Evolutionary conservation across 2,888 invertebrate species (phyloP), one percentile per base, ranked within the genome.

Genomic region (Apocheima hispidaria): DNA sequence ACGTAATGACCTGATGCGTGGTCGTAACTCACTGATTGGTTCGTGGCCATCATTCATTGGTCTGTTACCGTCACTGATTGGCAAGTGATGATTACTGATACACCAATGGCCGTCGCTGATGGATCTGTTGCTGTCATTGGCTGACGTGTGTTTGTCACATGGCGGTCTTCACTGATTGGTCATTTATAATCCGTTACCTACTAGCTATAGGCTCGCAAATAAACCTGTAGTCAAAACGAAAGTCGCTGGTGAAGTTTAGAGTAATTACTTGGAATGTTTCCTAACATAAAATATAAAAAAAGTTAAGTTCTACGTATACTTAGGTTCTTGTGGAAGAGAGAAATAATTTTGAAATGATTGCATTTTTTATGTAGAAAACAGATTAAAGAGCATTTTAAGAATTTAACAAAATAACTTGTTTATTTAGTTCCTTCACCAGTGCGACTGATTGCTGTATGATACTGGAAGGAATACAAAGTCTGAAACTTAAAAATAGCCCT

Each of bases 351-450:
- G n/a, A n/a, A n/a, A n/a, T n/a, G n/a, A 51, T 38, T 51, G 50
- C 50, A 51, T 51, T 51, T 51, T 38, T 33, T 51, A 38, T 38
- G 38, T 51, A 51, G 38, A 36, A 38, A 36, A 49, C 20, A 23
- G 36, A 44, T 26, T 21, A 7, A n/a, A 26, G 28, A 18, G 50
- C 50, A 51, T 51, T 51, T 51, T 26, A 38, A 51, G 18, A 23
- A 35, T 23, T 49, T 36, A 21, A 18, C 30, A 30, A 23, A 23
- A 14, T 49, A 49, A 49, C 12, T 48, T 10, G 2, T 16, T n/a
- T 35, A 26, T 28, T 48, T 48, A 26, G 52, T 52, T 23, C 14
- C 33, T 30, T 52, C 46, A 26, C 52, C 51, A 59, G 30, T 38
- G 46, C n/a, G 51, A 41, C 59, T 26, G 5, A 10, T 16, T 33